phyloP scores from a whole-genome alignment of 2,888 invertebrate genomes.

The Caenorhabditis sp. region DNA sequence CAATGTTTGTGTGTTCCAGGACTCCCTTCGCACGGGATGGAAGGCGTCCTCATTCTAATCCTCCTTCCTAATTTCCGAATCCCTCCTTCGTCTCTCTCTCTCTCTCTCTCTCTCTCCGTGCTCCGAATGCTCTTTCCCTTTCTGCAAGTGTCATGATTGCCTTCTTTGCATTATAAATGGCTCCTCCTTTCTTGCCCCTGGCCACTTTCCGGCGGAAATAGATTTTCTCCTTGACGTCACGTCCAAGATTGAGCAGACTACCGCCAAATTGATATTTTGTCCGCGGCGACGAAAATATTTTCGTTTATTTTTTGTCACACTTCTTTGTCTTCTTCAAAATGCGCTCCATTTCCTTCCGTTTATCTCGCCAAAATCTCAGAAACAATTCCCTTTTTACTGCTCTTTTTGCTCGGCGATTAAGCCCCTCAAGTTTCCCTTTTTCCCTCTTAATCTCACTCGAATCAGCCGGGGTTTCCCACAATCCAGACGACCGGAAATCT shows the following conservation, averaged over 20 bases:
- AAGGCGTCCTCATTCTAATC: constrained; percentile 2
- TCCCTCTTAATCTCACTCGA: too few species aligned
- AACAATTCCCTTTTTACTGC: too few species aligned
- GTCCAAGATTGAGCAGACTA: constrained; percentile 1
- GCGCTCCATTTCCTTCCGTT: neutral
- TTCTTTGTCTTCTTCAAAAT: constrained; percentile 1
- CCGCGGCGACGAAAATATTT: constrained; percentile 8
- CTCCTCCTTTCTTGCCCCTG: constrained; percentile 2
- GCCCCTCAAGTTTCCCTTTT: too few species aligned
- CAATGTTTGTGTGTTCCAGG: neutral
- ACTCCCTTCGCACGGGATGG: neutral
- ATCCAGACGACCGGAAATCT: too few species aligned
- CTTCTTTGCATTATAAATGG: constrained; percentile 41
- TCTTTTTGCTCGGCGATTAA: too few species aligned
- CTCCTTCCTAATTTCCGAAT: constrained; percentile 9
- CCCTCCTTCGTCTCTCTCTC: neutral
- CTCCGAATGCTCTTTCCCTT: neutral
- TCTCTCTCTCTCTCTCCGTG: too few species aligned
- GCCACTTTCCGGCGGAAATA: constrained; percentile 38
- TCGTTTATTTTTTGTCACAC: too few species aligned
- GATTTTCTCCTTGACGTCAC: constrained; percentile 30
- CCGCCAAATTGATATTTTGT: constrained; percentile 16
- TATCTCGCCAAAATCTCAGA: constrained; percentile 11
- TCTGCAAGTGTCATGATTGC: constrained; percentile 18
- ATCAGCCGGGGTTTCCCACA: too few species aligned